These are phyloP conservation scores for Gymnoscopelus braueri DNA, from an alignment of 2,797 vertebrate genomes.

Conservation along the genomic window DNA sequence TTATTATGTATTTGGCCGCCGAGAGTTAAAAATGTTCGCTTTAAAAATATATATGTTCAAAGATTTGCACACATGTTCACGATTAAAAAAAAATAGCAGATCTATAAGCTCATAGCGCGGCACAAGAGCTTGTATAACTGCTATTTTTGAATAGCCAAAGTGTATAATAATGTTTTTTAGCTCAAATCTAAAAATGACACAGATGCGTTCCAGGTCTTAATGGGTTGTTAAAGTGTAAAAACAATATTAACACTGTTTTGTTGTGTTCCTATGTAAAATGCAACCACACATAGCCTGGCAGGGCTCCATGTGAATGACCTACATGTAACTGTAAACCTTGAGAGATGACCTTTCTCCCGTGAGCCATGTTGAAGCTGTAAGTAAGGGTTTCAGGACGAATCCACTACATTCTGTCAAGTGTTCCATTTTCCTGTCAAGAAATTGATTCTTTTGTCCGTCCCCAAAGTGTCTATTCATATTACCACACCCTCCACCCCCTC, in stretches of 20 bases:
- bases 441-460: constrained; percentile 51
- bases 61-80: no score
- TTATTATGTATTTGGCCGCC: no score
- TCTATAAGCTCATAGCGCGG: no score
- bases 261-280: background rate
- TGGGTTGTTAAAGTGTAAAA: background rate
- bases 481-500: constrained; percentile 36
- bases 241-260: background rate
- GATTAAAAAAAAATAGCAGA: no score
- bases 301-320: background rate
- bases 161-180: no score
- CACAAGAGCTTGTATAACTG: no score
- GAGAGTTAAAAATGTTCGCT: no score
- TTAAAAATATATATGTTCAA: no score
- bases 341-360: constrained; percentile 39
- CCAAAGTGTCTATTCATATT: constrained; percentile 54
- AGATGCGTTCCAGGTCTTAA: no score
- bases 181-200: no score
- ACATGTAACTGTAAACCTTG: background rate
- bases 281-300: background rate
- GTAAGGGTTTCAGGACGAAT: constrained; percentile 45
- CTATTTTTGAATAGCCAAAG: no score
- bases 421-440: constrained; percentile 52
- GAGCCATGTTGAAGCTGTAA: constrained; percentile 32
- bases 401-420: constrained; percentile 35